Evolutionary conservation across 2,888 invertebrate genomes (phyloP), one percentile per base, ranked within the genome.

Genomic region (Drosophila histrio): DNA sequence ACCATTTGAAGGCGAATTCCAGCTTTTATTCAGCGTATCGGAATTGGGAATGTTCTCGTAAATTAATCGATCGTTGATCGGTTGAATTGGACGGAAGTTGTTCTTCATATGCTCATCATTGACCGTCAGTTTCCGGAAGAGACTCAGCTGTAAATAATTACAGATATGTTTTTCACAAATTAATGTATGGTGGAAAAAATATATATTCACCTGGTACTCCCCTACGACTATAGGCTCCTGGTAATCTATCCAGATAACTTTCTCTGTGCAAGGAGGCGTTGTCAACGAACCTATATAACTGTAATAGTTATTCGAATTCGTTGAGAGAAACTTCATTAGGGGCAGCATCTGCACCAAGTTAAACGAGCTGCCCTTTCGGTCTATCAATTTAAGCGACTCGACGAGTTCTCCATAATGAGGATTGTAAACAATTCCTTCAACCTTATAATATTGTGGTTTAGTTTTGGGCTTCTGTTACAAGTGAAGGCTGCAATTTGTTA

Each of bases 191-290:
- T 8, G n/a, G 9, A 6, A 21, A 26, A 15, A 3, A n/a, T n/a
- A n/a, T 13, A 11, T 34, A 0, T 22, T 67, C 90, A 95, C 96
- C 94, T 96, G 95, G 38, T 93, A 92, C 72, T 94, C 94, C 0
- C 95, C 94, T 58, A 96, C 92, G 67, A 92, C 91, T 5, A 97
- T 94, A 0, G 96, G 95, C 65, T 95, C 93, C 79, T 94, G 94
- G 86, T 96, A 96, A 82, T 97, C 96, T 61, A 97, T 94, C 97
- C 97, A 97, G 36, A 94, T 95, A 36, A 97, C 97, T 47, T 96
- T 95, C 92, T 97, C 97, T 19, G 94, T 94, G 79, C 96, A 96
- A 0, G 97, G 97, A 2, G 97, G 97, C 2, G 97, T 97, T 3
- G 97, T 97, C 73, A 97, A 90, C 0, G 97, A 97, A 0, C 97